Conservation (phyloP, 2,888 invertebrate genomes). For the Leptinotarsa rubiginosa region DNA sequence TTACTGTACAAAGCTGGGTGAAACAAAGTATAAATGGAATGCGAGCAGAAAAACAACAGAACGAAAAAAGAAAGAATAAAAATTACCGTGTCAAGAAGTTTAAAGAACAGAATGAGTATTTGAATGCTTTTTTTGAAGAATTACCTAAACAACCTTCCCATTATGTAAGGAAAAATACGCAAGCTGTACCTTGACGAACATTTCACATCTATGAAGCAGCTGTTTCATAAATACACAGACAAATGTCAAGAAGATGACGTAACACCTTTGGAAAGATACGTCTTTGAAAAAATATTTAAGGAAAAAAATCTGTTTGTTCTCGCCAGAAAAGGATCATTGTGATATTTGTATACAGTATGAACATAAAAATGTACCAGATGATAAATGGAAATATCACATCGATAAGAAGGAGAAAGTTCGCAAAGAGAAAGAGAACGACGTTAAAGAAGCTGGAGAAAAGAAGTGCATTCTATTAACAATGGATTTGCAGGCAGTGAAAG, state of each 20-base stretch:
- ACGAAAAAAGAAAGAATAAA: conserved; percentile 26
- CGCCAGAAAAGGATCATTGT: conserved; percentile 37
- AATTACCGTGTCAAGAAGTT: conserved; percentile 28
- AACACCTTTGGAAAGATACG: conserved; percentile 24
- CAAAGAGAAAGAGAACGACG: conserved; percentile 17
- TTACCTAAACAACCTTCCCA: conserved; percentile 27
- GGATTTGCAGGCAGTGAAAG: conserved; percentile 20
- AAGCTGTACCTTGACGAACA: conserved; percentile 33
- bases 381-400: conserved; percentile 25
- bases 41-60: conserved; percentile 26
- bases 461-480: conserved; percentile 12
- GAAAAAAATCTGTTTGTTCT: conserved; percentile 31
- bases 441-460: conserved; percentile 14
- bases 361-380: conserved; percentile 30
- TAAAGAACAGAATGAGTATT: conserved; percentile 26
- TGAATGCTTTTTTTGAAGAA: conserved; percentile 28
- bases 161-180: conserved; percentile 32
- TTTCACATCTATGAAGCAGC: conserved; percentile 25
- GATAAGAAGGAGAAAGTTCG: conserved; percentile 14
- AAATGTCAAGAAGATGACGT: conserved; percentile 26
- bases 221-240: conserved; percentile 24
- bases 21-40: conserved; percentile 34
- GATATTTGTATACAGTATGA: conserved; percentile 37
- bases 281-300: conserved; percentile 29
- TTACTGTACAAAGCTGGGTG: conserved; percentile 35